Percentiles rank a stretch among this genome's conserved stretches.
phyloP scores from a whole-genome alignment of 2,113 vertebrate genomes.

The Marmota flaviventris region DNA sequence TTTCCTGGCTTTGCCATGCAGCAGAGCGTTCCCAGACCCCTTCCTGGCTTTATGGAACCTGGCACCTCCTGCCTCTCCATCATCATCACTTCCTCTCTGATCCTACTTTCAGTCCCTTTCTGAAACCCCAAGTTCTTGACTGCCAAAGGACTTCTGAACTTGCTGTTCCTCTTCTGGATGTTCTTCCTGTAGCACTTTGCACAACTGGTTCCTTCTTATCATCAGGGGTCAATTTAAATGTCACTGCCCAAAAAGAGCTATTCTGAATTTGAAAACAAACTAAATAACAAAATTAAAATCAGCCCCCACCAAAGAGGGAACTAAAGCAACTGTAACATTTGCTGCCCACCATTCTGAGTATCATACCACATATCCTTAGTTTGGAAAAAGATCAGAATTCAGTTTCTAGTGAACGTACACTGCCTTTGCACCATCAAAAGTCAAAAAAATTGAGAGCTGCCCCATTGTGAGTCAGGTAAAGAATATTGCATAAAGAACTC shows the following conservation, averaged over 20 bases:
- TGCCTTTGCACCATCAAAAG: neutral
- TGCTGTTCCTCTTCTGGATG: neutral
- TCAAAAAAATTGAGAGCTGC: neutral
- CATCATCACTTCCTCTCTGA: neutral
- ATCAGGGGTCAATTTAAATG: neutral
- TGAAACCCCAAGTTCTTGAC: neutral
- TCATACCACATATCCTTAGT: too few relatives aligned
- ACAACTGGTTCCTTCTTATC: neutral
- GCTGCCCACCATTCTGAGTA: neutral
- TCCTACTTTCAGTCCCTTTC: neutral
- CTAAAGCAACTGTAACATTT: neutral
- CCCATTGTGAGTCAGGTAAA: too few relatives aligned
- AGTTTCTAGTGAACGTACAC: neutral
- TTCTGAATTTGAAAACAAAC: conserved; percentile 40
- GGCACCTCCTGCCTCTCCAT: neutral
- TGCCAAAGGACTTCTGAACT: neutral
- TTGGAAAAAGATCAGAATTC: neutral
- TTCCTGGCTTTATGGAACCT: neutral
- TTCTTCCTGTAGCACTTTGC: neutral
- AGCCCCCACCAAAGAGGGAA: neutral
- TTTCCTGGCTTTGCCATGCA: neutral
- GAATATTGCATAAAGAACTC: neutral
- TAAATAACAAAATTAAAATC: conserved; percentile 13
- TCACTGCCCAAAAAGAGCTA: neutral
- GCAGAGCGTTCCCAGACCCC: neutral